Conservation (phyloP, 2,888 invertebrate species). For the Brachyptera putata region DNA sequence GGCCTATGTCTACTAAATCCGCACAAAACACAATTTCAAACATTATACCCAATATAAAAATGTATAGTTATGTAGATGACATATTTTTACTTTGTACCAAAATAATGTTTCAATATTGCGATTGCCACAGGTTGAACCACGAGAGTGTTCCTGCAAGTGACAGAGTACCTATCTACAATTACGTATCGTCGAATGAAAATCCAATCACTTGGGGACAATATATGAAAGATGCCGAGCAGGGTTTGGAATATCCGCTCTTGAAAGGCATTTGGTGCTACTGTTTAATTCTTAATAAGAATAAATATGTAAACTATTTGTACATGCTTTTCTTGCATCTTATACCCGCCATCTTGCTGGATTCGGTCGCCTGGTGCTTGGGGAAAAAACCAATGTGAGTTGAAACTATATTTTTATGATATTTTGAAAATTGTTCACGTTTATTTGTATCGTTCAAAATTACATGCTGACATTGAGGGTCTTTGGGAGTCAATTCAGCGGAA, state of each 20-base stretch:
- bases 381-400: no score
- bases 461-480: no score
- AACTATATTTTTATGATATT: no score
- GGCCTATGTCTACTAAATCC: no score
- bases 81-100: not conserved
- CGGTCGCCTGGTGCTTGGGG: constrained; percentile 71
- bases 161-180: not conserved
- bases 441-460: no score
- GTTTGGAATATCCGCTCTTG: constrained; percentile 60
- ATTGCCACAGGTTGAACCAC: not conserved
- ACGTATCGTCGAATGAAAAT: not conserved
- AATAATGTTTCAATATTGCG: no score
- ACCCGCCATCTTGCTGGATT: constrained; percentile 83
- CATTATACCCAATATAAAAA: not conserved
- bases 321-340: constrained; percentile 84
- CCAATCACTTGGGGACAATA: not conserved
- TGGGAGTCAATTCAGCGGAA: no score
- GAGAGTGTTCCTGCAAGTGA: not conserved
- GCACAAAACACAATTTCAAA: not conserved
- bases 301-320: constrained; percentile 43
- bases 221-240: no score
- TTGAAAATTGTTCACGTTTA: no score
- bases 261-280: constrained; percentile 69
- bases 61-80: not conserved
- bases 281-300: no score